phyloP scores from a whole-genome alignment of 1,140 invertebrate genomes.

The Cyclina sinensis region DNA sequence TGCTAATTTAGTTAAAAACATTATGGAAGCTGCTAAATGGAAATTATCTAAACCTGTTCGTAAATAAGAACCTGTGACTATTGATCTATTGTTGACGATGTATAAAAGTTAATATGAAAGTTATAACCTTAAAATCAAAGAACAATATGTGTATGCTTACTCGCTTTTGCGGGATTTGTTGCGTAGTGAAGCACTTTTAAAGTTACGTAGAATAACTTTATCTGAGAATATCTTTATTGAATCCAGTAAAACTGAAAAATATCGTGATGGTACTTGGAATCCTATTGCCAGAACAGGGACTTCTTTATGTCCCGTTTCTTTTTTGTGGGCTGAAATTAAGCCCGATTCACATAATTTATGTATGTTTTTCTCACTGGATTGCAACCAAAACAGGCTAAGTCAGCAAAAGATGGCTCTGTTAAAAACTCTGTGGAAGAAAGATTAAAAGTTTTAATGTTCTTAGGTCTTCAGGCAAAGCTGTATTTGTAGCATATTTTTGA shows the following conservation, averaged over 20 bases:
- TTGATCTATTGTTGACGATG: not conserved
- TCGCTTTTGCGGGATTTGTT: not conserved
- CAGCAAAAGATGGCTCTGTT: too few species aligned
- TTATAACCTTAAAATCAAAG: not conserved
- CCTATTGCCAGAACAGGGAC: conserved; percentile 22
- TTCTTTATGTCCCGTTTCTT: not conserved
- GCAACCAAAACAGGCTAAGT: too few species aligned
- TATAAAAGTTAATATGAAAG: conserved; percentile 10
- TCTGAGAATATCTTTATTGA: conserved; percentile 46
- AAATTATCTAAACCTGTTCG: not conserved
- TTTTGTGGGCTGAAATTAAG: not conserved
- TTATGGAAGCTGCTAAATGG: conserved; percentile 55
- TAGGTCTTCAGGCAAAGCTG: too few species aligned
- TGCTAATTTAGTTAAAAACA: conserved; percentile 24
- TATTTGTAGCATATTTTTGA: too few species aligned
- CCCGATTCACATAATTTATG: too few species aligned
- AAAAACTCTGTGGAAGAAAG: too few species aligned
- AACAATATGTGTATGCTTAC: not conserved
- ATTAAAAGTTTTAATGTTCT: too few species aligned
- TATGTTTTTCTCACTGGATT: too few species aligned
- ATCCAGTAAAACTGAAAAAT: conserved; percentile 60
- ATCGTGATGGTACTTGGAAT: conserved; percentile 16
- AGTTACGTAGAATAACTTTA: not conserved
- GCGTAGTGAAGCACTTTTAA: not conserved
- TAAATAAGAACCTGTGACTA: conserved; percentile 46